Evolutionary conservation across 1,140 invertebrate genomes (phyloP).

Genomic region (Euwallacea fornicatus): DNA sequence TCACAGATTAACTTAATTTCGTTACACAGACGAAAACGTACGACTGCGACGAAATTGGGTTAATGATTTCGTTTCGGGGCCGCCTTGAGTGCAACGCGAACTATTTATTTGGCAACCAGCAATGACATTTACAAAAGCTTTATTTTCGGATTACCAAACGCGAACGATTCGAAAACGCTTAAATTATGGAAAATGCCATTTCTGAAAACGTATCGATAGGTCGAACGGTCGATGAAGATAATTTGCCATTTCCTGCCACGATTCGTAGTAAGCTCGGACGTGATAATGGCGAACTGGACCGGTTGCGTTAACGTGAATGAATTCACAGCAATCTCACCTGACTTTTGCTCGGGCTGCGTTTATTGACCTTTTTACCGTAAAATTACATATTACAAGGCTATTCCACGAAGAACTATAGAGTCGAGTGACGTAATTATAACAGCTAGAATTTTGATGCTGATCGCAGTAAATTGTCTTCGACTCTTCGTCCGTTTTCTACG

Average conservation of each 20-base stretch:
- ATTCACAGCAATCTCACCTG: constrained; percentile 31
- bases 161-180: too few relatives aligned
- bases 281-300: constrained; percentile 5
- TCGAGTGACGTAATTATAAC: background rate
- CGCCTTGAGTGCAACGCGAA: too few relatives aligned
- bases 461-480: too few relatives aligned
- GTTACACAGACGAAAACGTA: too few relatives aligned
- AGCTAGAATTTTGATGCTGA: too few relatives aligned
- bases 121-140: too few relatives aligned
- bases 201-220: background rate
- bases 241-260: constrained; percentile 10
- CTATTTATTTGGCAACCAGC: too few relatives aligned
- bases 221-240: background rate
- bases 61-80: too few relatives aligned
- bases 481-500: too few relatives aligned
- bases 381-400: constrained; percentile 21
- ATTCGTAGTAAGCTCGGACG: constrained; percentile 6
- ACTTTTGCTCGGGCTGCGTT: constrained; percentile 33
- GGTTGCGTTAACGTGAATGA: constrained; percentile 13
- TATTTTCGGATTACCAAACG: too few relatives aligned
- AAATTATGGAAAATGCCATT: background rate
- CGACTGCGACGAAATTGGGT: too few relatives aligned
- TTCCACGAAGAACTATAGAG: constrained; percentile 2
- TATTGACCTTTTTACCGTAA: constrained; percentile 36
- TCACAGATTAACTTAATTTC: too few relatives aligned